Percentiles rank a stretch among this genome's conserved stretches.
Conservation (phyloP, 2,888 invertebrate species). For the Leucophenga maculata region DNA sequence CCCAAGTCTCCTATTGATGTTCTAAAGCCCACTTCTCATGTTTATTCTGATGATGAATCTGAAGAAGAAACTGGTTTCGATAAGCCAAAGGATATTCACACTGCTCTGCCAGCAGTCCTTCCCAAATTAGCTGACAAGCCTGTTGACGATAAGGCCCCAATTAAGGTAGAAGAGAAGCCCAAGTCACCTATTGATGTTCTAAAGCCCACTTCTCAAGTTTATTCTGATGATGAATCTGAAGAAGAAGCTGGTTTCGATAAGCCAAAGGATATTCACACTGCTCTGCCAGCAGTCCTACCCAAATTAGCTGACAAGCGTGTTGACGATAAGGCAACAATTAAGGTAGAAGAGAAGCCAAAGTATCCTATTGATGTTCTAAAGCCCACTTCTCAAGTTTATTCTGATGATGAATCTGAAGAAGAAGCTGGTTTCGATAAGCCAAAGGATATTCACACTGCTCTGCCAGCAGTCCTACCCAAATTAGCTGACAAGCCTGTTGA, state of each 20-base stretch:
- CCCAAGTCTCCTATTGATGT: conserved; percentile 29
- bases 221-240: neutral
- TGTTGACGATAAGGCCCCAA: conserved; percentile 15
- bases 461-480: too few species aligned
- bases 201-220: too few species aligned
- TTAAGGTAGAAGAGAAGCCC: neutral
- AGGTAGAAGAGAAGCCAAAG: too few species aligned
- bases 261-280: neutral
- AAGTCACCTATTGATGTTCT: too few species aligned
- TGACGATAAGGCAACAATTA: neutral
- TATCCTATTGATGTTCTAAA: too few species aligned
- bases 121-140: conserved; percentile 18
- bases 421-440: too few species aligned
- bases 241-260: neutral
- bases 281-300: neutral
- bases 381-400: too few species aligned
- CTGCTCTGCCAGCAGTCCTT: neutral
- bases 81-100: conserved; percentile 5
- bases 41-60: conserved; percentile 24
- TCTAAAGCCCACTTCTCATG: neutral
- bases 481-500: too few species aligned
- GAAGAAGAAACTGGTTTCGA: neutral
- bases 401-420: too few species aligned
- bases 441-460: too few species aligned
- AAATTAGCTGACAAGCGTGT: neutral